phyloP scores from a whole-genome alignment of 2,888 invertebrate genomes.

The Diarsia mendica region DNA sequence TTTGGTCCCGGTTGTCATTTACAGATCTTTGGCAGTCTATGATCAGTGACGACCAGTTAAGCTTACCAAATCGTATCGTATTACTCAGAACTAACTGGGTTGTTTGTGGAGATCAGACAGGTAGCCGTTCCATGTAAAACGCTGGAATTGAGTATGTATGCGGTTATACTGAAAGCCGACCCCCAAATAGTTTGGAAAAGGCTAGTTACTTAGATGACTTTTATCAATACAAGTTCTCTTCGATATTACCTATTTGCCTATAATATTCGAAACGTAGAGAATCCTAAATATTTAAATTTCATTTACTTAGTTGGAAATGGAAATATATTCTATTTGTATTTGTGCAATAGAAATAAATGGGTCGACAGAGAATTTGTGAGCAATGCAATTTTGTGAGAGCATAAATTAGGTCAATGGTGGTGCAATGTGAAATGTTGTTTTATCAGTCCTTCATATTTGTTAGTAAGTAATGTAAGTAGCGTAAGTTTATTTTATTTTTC shows the following conservation, averaged over 20 bases:
- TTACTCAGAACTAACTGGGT: no score
- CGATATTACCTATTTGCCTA: neutral
- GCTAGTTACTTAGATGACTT: neutral
- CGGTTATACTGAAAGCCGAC: no score
- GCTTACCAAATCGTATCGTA: no score
- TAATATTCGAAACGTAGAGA: slow-evolving; percentile 21
- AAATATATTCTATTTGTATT: slow-evolving; percentile 14
- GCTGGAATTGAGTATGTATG: no score
- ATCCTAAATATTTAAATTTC: slow-evolving; percentile 28
- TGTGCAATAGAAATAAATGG: slow-evolving; percentile 27
- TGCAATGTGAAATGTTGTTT: neutral
- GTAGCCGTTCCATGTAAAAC: no score
- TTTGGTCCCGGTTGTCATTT: no score
- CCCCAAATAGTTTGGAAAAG: no score
- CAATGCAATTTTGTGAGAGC: slow-evolving; percentile 34
- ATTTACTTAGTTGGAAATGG: slow-evolving; percentile 21
- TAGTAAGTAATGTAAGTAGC: no score
- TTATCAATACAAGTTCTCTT: neutral
- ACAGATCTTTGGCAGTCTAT: no score
- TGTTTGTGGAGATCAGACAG: no score
- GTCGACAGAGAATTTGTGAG: slow-evolving; percentile 17
- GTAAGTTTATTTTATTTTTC: neutral
- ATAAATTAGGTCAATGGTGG: slow-evolving; percentile 5
- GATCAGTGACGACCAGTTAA: no score
- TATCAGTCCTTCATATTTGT: neutral